Evolutionary conservation across 2,113 vertebrate genomes (phyloP).

Genomic region (Toxotes jaculatrix): DNA sequence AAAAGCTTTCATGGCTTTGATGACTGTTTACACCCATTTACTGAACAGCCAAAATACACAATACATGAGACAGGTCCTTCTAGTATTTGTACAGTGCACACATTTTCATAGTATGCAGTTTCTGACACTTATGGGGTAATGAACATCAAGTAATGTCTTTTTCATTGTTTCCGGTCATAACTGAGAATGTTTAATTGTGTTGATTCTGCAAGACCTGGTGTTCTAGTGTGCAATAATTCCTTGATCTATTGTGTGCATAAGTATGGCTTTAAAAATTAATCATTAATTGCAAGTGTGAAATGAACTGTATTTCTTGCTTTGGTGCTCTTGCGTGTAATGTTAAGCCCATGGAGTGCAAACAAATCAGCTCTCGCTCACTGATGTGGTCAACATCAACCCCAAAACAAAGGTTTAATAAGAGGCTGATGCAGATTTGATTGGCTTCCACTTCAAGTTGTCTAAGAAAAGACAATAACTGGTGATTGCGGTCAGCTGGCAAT

Average conservation of each 20-base stretch:
- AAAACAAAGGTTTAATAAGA: constrained; percentile 3
- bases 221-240: background rate
- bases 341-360: background rate
- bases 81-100: background rate
- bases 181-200: background rate
- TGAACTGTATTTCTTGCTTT: constrained; percentile 1
- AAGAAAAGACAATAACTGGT: background rate
- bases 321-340: background rate
- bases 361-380: background rate
- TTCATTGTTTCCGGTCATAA: background rate
- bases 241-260: background rate
- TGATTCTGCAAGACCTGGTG: background rate
- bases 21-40: constrained; percentile 15
- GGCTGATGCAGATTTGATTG: constrained; percentile 6
- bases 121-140: background rate
- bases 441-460: constrained; percentile 5
- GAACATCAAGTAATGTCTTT: background rate
- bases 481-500: constrained; percentile 22
- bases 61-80: background rate
- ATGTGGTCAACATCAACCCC: background rate
- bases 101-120: background rate
- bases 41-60: background rate
- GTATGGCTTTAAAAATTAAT: background rate
- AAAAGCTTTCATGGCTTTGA: background rate
- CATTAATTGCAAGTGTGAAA: background rate